A percentile compares a stretch with the other conserved stretches of the same genome.
phyloP scores from a whole-genome alignment of 2,113 vertebrate species.

The Girardinichthys multiradiatus region DNA sequence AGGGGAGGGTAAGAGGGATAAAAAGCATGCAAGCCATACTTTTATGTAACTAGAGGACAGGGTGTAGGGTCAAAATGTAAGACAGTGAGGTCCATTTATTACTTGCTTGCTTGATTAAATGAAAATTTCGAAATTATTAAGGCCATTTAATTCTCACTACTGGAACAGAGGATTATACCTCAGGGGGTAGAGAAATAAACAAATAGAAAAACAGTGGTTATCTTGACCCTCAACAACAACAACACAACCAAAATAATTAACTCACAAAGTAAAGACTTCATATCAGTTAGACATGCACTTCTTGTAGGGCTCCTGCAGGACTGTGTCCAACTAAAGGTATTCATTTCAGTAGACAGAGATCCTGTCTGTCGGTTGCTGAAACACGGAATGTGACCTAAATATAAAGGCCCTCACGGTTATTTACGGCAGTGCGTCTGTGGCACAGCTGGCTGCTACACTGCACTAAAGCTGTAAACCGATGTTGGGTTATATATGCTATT shows the following conservation, averaged over 20 bases:
- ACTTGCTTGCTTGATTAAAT: conserved; percentile 46
- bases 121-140: conserved; percentile 47
- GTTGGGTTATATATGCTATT: conserved; percentile 65
- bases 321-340: conserved; percentile 66
- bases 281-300: conserved; percentile 27
- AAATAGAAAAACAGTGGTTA: conserved; percentile 26
- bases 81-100: conserved; percentile 28
- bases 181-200: conserved; percentile 22
- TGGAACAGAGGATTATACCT: conserved; percentile 44
- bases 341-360: conserved; percentile 68
- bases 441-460: conserved; percentile 72
- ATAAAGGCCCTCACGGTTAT: conserved; percentile 72
- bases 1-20: not conserved
- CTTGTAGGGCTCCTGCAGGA: conserved; percentile 55
- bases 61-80: conserved; percentile 31
- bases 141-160: conserved; percentile 37
- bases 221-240: conserved; percentile 5
- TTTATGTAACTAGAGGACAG: conserved; percentile 40
- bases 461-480: conserved; percentile 70
- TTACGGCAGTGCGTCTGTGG: conserved; percentile 64
- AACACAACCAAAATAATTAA: conserved; percentile 18
- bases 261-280: conserved; percentile 11
- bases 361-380: conserved; percentile 68
- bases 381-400: conserved; percentile 76
- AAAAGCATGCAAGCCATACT: conserved; percentile 30